Evolutionary conservation across 2,888 invertebrate genomes (phyloP), one percentile per base, ranked within the genome.

Genomic region (Trissoscelio sp.): DNA sequence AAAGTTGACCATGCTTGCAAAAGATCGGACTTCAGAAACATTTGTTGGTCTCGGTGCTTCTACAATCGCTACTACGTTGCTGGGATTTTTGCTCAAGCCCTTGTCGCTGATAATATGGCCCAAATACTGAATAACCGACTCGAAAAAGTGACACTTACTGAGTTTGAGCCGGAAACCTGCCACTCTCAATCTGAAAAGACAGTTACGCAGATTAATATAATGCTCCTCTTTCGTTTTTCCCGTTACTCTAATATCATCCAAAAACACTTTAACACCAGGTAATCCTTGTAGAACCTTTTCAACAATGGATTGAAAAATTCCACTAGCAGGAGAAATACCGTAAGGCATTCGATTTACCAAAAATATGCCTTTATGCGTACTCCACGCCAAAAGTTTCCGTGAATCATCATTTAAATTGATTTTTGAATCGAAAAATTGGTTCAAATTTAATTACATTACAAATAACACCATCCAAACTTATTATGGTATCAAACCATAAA

Each of bases 1-100:
- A 83, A 89, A 91, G 83, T 91, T 90, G 0, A 89, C 78, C 72
- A 89, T 84, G 0, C 90, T 90, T 1, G 87, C 42, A 79, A 89
- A 90, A 0, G 88, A 84, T 39, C 83, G 82, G 0, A 88, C 64
- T 77, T 86, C 82, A 22, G 75, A 70, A 0, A 84, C 75, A 62
- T 88, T 83, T 18, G 69, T 72, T 3, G 88, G 89, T 46, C n/a
- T 69, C 9, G 85, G 83, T 57, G 86, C 73, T 3, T 87, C 80
- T 11, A 85, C 16, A 12, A 90, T 89, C 0, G 88, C 89, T 14
- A 24, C 34, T 0, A 89, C 83, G 83, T 91, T 90, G 0, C 77
- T 82, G 18, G 84, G 70, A 48, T 85, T 81, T 72, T 88, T 90
- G 5, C 85, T 85, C 24, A 91, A 87, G 2, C 89, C 89, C 3